phyloP scores from a whole-genome alignment of 2,797 vertebrate species.

The Diplodus sargus region DNA sequence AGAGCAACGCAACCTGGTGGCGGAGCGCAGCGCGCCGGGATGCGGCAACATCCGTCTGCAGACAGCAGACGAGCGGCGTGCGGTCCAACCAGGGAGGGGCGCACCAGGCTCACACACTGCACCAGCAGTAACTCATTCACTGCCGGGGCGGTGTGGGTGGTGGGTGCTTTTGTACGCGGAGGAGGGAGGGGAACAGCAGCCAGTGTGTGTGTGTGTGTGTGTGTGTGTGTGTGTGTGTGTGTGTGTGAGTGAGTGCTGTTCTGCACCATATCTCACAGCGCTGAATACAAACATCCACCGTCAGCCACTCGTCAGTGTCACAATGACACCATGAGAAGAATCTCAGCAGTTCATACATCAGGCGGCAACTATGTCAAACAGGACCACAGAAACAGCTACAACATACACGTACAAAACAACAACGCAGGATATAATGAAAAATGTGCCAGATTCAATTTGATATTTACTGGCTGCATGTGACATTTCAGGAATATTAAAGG shows the following conservation, averaged over 20 bases:
- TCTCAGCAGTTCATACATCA: neutral
- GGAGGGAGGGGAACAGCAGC: slow-evolving; percentile 2
- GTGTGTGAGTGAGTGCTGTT: slow-evolving; percentile 20
- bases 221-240: neutral
- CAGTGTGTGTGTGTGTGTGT: slow-evolving; percentile 10
- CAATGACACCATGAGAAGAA: neutral
- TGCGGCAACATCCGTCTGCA: slow-evolving; percentile 82
- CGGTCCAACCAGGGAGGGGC: slow-evolving; percentile 76
- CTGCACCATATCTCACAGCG: slow-evolving; percentile 41
- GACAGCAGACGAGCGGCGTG: slow-evolving; percentile 62
- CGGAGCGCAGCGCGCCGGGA: slow-evolving; percentile 67
- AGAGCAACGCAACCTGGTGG: slow-evolving; percentile 70
- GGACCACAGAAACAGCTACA: neutral
- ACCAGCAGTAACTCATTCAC: slow-evolving; percentile 80
- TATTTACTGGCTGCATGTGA: neutral
- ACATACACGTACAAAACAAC: neutral
- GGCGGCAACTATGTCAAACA: neutral
- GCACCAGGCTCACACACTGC: slow-evolving; percentile 70
- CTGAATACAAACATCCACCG: slow-evolving; percentile 44
- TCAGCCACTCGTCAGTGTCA: slow-evolving; percentile 6
- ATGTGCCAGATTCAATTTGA: neutral
- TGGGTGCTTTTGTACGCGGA: slow-evolving; percentile 38
- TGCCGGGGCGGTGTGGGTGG: slow-evolving; percentile 49
- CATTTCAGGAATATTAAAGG: neutral
- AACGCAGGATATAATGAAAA: neutral